A percentile compares a stretch with the other conserved stretches of the same genome.
Evolutionary conservation across 2,797 vertebrate genomes (phyloP).

Genomic region (Oreochromis grahami): DNA sequence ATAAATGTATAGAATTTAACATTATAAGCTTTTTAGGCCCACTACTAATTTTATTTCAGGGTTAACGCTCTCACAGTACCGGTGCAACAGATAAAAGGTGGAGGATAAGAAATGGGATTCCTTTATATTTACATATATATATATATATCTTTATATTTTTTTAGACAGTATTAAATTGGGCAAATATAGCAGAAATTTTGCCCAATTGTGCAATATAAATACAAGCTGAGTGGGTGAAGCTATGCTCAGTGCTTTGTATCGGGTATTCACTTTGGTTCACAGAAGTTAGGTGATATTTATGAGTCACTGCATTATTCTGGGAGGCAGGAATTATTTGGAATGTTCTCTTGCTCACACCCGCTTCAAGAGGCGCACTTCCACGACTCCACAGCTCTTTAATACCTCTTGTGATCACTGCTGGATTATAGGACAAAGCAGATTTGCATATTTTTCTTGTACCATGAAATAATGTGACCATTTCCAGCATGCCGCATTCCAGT

Average conservation of each 20-base stretch:
- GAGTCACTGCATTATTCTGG: conserved; percentile 70
- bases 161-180: not conserved
- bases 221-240: conserved; percentile 67
- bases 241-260: conserved; percentile 55
- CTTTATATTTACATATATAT: not conserved
- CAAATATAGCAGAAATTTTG: conserved; percentile 34
- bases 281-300: conserved; percentile 67
- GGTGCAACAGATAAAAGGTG: not conserved
- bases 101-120: conserved; percentile 14
- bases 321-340: conserved; percentile 57
- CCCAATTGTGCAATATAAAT: conserved; percentile 64
- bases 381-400: conserved; percentile 37
- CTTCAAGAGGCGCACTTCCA: conserved; percentile 41
- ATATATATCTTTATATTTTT: not conserved
- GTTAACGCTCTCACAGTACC: not conserved
- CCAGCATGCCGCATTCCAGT: not conserved
- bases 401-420: conserved; percentile 57
- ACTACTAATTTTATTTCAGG: not conserved
- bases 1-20: not conserved
- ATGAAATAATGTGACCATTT: conserved; percentile 39
- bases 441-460: conserved; percentile 47
- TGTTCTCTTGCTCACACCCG: conserved; percentile 39
- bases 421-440: conserved; percentile 53
- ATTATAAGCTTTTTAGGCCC: not conserved
- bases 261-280: conserved; percentile 64